These are phyloP conservation scores for Eretmocerus hayati DNA, from an alignment of 2,888 invertebrate species.

Conservation along the genomic window DNA sequence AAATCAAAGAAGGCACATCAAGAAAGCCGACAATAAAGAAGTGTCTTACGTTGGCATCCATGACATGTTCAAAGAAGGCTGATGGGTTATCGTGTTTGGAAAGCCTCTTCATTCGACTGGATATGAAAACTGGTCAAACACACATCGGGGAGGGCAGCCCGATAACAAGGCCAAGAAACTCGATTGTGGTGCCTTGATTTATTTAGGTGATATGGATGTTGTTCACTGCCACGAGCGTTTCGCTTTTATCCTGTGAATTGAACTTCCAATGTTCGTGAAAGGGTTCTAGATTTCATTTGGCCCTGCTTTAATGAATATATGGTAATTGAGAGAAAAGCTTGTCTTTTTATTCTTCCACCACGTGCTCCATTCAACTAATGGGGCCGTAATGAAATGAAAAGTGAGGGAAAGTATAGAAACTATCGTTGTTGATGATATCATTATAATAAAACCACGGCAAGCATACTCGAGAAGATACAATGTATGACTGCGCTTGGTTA, in stretches of 20 bases:
- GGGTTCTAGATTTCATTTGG: too few relatives aligned
- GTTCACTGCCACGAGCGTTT: slow-evolving; percentile 26
- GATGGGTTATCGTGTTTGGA: slow-evolving; percentile 30
- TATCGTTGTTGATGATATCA: too few relatives aligned
- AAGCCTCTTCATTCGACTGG: slow-evolving; percentile 28
- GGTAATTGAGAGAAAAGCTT: too few relatives aligned
- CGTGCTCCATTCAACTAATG: too few relatives aligned
- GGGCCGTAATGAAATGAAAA: too few relatives aligned
- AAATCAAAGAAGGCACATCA: slow-evolving; percentile 19
- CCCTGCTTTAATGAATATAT: too few relatives aligned
- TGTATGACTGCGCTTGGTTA: too few relatives aligned
- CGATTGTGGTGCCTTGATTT: slow-evolving; percentile 27
- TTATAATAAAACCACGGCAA: too few relatives aligned
- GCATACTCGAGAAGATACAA: too few relatives aligned
- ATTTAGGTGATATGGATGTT: slow-evolving; percentile 28
- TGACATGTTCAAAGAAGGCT: slow-evolving; percentile 29
- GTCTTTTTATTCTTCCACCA: too few relatives aligned
- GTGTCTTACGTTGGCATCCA: slow-evolving; percentile 29
- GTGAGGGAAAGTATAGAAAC: too few relatives aligned
- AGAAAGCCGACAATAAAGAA: slow-evolving; percentile 23
- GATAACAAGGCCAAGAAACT: slow-evolving; percentile 29
- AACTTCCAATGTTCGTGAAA: too few relatives aligned
- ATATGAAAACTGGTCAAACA: slow-evolving; percentile 28
- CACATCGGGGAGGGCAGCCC: slow-evolving; percentile 28
- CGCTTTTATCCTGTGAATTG: slow-evolving; percentile 29